Conservation (phyloP, 2,113 vertebrate genomes). For the Corvus moneduloides region DNA sequence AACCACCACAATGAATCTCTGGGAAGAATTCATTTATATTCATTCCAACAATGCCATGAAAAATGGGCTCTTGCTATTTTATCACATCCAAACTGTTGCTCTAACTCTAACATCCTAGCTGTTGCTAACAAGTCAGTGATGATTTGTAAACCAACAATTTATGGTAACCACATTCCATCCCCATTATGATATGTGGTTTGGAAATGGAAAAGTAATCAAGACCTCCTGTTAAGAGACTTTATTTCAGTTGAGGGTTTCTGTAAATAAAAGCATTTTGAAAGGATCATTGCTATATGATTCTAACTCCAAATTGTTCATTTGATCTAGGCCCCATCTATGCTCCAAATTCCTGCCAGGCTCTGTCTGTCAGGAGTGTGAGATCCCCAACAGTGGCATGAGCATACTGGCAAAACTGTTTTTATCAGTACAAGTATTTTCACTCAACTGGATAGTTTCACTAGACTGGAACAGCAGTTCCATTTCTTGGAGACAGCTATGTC, state of each 20-base stretch:
- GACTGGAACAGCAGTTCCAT: slow-evolving; percentile 46
- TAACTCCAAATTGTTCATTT: slow-evolving; percentile 33
- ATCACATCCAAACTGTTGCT: slow-evolving; percentile 66
- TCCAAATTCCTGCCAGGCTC: slow-evolving; percentile 28
- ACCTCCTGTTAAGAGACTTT: slow-evolving; percentile 64
- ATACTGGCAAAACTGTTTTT: neutral
- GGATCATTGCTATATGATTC: slow-evolving; percentile 45
- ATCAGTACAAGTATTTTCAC: slow-evolving; percentile 16
- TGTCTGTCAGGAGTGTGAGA: slow-evolving; percentile 1
- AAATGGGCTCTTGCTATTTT: slow-evolving; percentile 55
- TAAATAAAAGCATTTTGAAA: slow-evolving; percentile 57
- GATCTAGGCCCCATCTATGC: neutral
- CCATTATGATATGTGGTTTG: slow-evolving; percentile 66
- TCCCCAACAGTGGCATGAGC: neutral
- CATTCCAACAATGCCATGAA: slow-evolving; percentile 54
- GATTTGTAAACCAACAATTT: slow-evolving; percentile 70
- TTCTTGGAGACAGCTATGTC: slow-evolving; percentile 44
- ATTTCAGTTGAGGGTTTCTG: slow-evolving; percentile 58
- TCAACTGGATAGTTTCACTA: slow-evolving; percentile 30
- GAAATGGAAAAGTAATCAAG: slow-evolving; percentile 69
- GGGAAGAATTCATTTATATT: slow-evolving; percentile 63
- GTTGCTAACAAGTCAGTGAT: slow-evolving; percentile 67
- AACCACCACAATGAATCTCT: slow-evolving; percentile 59
- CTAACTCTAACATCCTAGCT: slow-evolving; percentile 57
- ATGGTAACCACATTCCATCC: slow-evolving; percentile 64